phyloP scores from a whole-genome alignment of 2,113 vertebrate genomes.

The Orthonyx spaldingii region DNA sequence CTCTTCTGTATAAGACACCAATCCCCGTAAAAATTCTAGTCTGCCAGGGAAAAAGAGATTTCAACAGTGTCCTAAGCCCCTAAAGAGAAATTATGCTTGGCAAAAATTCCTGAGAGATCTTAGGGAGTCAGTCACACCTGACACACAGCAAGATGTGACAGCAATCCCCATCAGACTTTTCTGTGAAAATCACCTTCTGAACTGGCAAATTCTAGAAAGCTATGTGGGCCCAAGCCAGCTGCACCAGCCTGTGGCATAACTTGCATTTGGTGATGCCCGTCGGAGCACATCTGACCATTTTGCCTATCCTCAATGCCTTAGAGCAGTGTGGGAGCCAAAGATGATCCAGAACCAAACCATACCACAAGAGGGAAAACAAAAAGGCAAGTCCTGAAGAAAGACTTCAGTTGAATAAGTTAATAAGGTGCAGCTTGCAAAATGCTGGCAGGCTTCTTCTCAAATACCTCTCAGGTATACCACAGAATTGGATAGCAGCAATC shows the following conservation, averaged over 20 bases:
- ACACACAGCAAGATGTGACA: background rate
- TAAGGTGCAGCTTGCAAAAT: background rate
- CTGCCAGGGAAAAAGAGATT: background rate
- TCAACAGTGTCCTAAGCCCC: background rate
- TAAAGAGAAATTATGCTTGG: background rate
- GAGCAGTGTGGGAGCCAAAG: background rate
- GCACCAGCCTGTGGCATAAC: background rate
- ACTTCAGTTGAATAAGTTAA: background rate
- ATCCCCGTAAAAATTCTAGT: background rate
- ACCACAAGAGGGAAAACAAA: background rate
- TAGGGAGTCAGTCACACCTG: background rate
- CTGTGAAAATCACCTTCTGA: background rate
- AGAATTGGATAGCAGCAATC: background rate
- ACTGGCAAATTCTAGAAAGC: background rate
- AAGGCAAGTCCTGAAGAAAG: background rate
- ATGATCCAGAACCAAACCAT: background rate
- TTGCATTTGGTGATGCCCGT: background rate
- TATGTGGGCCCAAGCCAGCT: background rate
- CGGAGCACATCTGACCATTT: background rate
- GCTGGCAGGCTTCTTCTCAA: background rate
- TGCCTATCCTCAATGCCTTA: background rate
- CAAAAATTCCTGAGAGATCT: background rate
- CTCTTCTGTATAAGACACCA: background rate
- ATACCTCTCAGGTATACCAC: background rate
- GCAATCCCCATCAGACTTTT: background rate